A percentile compares a stretch with the other conserved stretches of the same genome.
These are phyloP conservation scores for Mormoops blainvillei DNA, from an alignment of 2,113 vertebrate species.

Conservation along the genomic window DNA sequence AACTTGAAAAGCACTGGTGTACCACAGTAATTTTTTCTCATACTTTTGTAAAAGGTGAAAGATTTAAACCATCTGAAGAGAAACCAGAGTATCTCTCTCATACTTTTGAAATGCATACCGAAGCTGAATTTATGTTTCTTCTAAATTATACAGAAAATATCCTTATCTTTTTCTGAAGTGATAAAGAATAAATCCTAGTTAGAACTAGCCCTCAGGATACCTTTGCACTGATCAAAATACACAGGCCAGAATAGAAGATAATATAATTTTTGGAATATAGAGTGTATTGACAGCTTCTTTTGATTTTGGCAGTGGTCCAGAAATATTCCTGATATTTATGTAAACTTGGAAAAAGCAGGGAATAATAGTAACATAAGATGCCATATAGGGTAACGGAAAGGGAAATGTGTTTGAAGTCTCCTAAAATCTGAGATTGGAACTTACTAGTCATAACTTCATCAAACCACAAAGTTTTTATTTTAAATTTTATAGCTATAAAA, in stretches of 20 bases:
- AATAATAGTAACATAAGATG: neutral
- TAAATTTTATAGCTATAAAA: neutral
- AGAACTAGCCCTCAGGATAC: neutral
- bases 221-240: neutral
- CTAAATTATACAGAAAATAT: conserved; percentile 9
- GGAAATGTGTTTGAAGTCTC: neutral
- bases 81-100: no score
- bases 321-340: conserved; percentile 5
- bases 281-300: neutral
- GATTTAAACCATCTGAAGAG: no score
- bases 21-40: neutral
- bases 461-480: conserved; percentile 32
- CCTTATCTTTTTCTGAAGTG: neutral
- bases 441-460: neutral
- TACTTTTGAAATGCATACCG: conserved; percentile 7
- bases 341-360: neutral
- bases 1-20: neutral
- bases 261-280: neutral
- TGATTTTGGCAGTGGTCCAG: neutral
- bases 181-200: conserved; percentile 17
- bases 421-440: neutral
- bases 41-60: no score
- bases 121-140: neutral
- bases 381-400: neutral
- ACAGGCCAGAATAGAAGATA: neutral